A percentile compares a stretch with the other conserved stretches of the same genome.
Conservation (phyloP, 2,797 vertebrate species). For the Lateolabrax maculatus region DNA sequence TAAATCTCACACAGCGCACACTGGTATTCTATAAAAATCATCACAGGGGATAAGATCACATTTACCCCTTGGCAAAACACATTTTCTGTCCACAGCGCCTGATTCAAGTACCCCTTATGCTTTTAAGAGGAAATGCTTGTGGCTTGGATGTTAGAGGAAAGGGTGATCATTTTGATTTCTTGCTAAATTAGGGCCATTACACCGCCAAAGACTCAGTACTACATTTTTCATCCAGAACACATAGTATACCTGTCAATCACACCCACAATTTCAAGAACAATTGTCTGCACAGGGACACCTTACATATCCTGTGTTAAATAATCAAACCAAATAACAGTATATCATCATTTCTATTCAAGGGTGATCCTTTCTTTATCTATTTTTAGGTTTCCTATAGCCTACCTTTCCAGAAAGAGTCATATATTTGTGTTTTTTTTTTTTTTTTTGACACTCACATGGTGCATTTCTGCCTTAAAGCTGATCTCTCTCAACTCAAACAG, state of each 20-base stretch:
- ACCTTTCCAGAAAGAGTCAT: constrained; percentile 6
- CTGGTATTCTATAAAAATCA: neutral
- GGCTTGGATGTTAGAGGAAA: constrained; percentile 18
- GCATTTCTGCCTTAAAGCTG: constrained; percentile 54
- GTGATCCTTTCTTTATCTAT: neutral
- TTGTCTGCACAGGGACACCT: neutral
- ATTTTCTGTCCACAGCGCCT: constrained; percentile 13
- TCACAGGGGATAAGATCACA: constrained; percentile 8
- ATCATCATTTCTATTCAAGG: neutral
- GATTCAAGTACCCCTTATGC: constrained; percentile 13
- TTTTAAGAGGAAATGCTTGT: constrained; percentile 2
- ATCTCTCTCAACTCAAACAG: constrained; percentile 55
- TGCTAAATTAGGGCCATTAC: constrained; percentile 23
- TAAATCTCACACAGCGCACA: constrained; percentile 25
- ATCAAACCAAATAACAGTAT: too few species aligned
- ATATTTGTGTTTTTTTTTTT: constrained; percentile 26
- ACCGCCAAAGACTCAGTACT: neutral
- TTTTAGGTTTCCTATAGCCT: constrained; percentile 2
- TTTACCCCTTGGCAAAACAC: constrained; percentile 16
- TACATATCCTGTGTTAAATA: neutral
- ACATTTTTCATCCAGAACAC: constrained; percentile 5
- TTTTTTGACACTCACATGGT: constrained; percentile 28
- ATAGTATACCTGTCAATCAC: neutral
- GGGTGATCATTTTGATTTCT: constrained; percentile 9
- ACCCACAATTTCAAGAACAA: constrained; percentile 7